A percentile compares a stretch with the other conserved stretches of the same genome.
phyloP scores from a whole-genome alignment of 2,888 invertebrate species.

The Oscheius sp. region DNA sequence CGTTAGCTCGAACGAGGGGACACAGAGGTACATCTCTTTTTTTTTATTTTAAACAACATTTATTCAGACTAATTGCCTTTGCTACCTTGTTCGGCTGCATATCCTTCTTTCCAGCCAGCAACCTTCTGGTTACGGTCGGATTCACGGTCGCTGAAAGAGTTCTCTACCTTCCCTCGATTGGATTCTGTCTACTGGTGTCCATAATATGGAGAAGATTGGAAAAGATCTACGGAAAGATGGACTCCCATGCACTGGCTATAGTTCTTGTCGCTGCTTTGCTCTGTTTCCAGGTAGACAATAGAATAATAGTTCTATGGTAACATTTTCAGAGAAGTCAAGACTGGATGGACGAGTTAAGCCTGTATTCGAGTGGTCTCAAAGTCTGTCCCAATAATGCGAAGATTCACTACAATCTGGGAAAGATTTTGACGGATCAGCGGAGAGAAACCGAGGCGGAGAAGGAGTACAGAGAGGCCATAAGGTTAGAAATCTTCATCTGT shows the following conservation, averaged over 20 bases:
- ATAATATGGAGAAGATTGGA: conserved; percentile 31
- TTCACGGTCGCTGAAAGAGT: conserved; percentile 90
- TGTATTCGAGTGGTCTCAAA: conserved; percentile 85
- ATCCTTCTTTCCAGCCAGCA: conserved; percentile 87
- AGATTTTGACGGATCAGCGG: conserved; percentile 78
- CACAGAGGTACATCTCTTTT: not conserved
- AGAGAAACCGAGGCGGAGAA: conserved; percentile 81
- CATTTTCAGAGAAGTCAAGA: conserved; percentile 54
- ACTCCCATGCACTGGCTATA: not conserved
- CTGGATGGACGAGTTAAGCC: conserved; percentile 61
- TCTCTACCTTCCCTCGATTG: conserved; percentile 84
- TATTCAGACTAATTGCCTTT: conserved; percentile 10
- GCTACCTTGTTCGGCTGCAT: conserved; percentile 73
- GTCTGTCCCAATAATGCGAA: conserved; percentile 95
- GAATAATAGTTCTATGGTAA: not conserved
- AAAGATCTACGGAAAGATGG: conserved; percentile 25
- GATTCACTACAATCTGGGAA: conserved; percentile 88
- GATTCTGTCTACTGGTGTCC: conserved; percentile 72
- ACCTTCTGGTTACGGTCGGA: conserved; percentile 86
- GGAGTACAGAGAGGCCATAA: conserved; percentile 79
- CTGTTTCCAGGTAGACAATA: conserved; percentile 1
- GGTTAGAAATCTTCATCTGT: conserved; percentile 34
- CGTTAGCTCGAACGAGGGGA: not conserved
- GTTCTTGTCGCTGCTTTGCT: not conserved
- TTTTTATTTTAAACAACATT: too few species aligned